Evolutionary conservation across 1,140 invertebrate genomes (phyloP), one percentile per base, ranked within the genome.

Genomic region (Lasaia peninsularis): DNA sequence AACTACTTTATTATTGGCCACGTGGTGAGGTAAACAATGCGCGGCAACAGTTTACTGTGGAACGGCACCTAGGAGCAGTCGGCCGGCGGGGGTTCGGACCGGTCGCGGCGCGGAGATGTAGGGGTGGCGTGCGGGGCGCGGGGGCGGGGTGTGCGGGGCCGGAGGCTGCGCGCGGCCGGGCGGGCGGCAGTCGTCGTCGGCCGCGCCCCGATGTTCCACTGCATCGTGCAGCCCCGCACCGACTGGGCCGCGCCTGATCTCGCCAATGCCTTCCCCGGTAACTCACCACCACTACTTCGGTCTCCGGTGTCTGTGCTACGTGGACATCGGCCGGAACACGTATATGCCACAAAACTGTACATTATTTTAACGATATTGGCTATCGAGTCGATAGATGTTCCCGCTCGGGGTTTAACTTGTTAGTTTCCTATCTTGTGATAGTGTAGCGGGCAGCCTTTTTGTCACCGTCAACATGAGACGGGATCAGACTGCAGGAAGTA

Each of bases 181-280:
- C 34, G 58, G 50, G 53, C 70, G 69, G 58, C 58, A 12, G 34
- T 35, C 16, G 64, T 35, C 49, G 52, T 35, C 62, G 37, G 64
- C 35, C 64, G 71, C 49, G 57, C 51, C 58, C 56, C 59, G 55
- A 94, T 95, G 94, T 95, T 95, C 89, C 94, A 95, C 91, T 95
- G 94, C 79, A 95, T 95, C 71, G 94, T 95, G 73, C 94, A 95
- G 85, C 94, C 94, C 80, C 92, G 92, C 65, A 94, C 94, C 80
- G 93, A 94, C 75, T 95, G 94, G 94, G 94, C 93, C 70, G 91
- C 93, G 82, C 91, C 93, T 37, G 94, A 95, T 73, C 92, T 93
- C 76, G 93, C 93, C 86, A 93, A 95, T 83, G 93, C 94, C 18
- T 94, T 94, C 87, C 93, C 94, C 93, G 94, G 94, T 95, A 92